Evolutionary conservation across 1,140 invertebrate species (phyloP).

Genomic region (Xylocopa sonorina): DNA sequence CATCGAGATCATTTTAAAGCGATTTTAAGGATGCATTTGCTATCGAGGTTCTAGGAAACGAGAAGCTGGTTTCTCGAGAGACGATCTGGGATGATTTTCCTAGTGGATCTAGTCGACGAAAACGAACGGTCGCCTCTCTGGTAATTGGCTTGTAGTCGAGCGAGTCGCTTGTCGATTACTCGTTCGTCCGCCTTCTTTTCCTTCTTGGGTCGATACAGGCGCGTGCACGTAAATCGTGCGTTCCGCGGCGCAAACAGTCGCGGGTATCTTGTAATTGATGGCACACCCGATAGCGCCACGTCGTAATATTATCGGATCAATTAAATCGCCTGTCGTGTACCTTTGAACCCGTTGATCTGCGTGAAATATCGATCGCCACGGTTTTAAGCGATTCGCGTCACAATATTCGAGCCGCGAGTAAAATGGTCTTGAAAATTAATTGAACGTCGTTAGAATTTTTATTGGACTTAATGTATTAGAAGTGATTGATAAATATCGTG

Average conservation of each 20-base stretch:
- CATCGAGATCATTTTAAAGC: no score
- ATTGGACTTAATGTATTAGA: no score
- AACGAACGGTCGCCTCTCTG: conserved; percentile 18
- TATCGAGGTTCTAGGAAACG: no score
- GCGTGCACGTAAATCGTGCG: background rate
- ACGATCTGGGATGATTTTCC: conserved; percentile 5
- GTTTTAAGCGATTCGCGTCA: background rate
- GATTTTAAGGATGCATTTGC: no score
- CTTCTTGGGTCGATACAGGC: background rate
- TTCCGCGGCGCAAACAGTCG: background rate
- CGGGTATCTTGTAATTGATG: conserved; percentile 25
- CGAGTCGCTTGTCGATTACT: conserved; percentile 34
- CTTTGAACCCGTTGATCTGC: background rate
- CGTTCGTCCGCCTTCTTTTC: conserved; percentile 26
- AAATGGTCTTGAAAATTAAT: no score
- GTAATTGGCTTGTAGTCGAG: conserved; percentile 33
- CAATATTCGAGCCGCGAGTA: no score
- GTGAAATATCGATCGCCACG: background rate
- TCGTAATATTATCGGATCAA: conserved; percentile 18
- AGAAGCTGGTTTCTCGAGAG: background rate
- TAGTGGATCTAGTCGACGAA: background rate
- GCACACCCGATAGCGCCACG: background rate
- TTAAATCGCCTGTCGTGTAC: conserved; percentile 19
- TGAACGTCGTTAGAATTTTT: no score
- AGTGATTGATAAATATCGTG: no score